Conservation (phyloP, 2,113 vertebrate species). For the Hydrolagus affinis region DNA sequence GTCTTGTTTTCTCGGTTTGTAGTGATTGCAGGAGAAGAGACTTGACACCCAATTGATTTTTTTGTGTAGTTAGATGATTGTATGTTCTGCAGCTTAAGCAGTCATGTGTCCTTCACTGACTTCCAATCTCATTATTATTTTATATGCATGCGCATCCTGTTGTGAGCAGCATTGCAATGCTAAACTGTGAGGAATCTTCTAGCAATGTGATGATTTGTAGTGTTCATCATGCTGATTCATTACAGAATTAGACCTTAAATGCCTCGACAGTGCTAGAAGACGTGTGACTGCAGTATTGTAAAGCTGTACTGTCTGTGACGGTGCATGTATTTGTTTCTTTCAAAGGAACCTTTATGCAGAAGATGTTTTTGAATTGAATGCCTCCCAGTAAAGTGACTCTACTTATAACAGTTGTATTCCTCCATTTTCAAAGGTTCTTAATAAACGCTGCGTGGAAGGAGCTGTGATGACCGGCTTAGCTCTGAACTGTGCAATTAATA, state of each 20-base stretch:
- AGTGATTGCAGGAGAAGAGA: neutral
- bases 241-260: neutral
- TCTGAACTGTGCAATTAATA: conserved; percentile 85
- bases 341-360: neutral
- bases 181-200: neutral
- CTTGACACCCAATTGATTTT: neutral
- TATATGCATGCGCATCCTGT: neutral
- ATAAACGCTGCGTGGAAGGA: conserved; percentile 87
- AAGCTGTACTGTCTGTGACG: neutral
- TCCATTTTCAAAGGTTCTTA: conserved; percentile 70
- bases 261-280: neutral
- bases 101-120: neutral
- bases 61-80: neutral
- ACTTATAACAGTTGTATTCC: conserved; percentile 15
- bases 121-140: neutral
- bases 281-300: neutral
- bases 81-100: neutral
- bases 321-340: neutral
- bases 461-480: conserved; percentile 88
- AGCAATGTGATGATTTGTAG: neutral
- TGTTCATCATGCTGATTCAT: neutral
- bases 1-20: neutral
- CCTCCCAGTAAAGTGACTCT: neutral
- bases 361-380: conserved; percentile 15
- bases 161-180: neutral